Percentiles rank a stretch among this genome's conserved stretches.
phyloP scores from a whole-genome alignment of 23 tunicate species.

The Botrylloides violaceus region DNA sequence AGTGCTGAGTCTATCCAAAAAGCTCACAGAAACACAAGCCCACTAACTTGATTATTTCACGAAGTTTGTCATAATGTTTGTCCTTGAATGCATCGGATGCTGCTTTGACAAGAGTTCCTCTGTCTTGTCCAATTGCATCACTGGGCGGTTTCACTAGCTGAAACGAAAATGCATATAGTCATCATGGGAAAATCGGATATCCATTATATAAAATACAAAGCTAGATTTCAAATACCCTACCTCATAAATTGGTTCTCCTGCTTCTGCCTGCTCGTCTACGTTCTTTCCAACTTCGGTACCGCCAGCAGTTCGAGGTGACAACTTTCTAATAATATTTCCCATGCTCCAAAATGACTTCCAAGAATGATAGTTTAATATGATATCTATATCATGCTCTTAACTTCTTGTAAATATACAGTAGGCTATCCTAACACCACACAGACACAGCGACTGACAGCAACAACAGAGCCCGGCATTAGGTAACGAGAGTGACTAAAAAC shows the following conservation, averaged over 20 bases:
- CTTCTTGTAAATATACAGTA: too few relatives aligned
- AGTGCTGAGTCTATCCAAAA: too few relatives aligned
- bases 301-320: conserved; percentile 2
- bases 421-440: too few relatives aligned
- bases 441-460: too few relatives aligned
- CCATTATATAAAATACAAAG: background rate
- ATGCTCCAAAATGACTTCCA: too few relatives aligned
- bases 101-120: conserved; percentile 21
- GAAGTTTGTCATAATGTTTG: conserved; percentile 4
- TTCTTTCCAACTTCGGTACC: conserved; percentile 14
- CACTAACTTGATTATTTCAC: background rate
- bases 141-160: conserved; percentile 22
- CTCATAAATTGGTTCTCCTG: conserved; percentile 10
- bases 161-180: background rate
- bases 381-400: too few relatives aligned
- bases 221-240: background rate
- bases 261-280: conserved; percentile 18
- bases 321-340: background rate
- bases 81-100: conserved; percentile 12
- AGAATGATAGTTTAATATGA: too few relatives aligned
- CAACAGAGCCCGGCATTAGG: too few relatives aligned
- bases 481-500: too few relatives aligned
- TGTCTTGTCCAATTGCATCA: conserved; percentile 4
- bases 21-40: too few relatives aligned
- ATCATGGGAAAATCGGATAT: background rate